phyloP scores from a whole-genome alignment of 2,888 invertebrate genomes.

The Pediacus dermestoides region DNA sequence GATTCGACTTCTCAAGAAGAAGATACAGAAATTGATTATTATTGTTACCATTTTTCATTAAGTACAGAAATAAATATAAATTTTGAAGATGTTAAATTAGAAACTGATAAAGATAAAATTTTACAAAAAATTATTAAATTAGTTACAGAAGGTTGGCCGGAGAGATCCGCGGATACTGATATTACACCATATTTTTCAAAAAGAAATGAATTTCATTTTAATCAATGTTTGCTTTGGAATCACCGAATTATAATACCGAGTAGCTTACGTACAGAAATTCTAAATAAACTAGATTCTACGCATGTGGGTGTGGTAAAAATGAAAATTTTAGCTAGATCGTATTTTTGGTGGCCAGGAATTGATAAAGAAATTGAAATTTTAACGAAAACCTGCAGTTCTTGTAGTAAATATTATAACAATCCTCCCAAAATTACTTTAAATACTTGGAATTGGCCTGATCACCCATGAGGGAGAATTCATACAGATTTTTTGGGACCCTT shows the following conservation, averaged over 20 bases:
- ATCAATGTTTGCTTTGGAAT: slow-evolving; percentile 12
- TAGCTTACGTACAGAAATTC: slow-evolving; percentile 8
- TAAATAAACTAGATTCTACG: slow-evolving; percentile 12
- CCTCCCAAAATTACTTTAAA: slow-evolving; percentile 8
- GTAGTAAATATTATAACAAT: slow-evolving; percentile 8
- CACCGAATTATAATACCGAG: slow-evolving; percentile 13
- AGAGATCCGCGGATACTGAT: neutral
- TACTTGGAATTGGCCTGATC: slow-evolving; percentile 8
- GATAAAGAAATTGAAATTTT: slow-evolving; percentile 16
- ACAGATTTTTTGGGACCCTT: slow-evolving; percentile 19
- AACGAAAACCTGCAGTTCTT: slow-evolving; percentile 1
- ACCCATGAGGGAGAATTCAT: slow-evolving; percentile 13
- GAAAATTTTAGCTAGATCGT: slow-evolving; percentile 18
- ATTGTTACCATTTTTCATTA: neutral
- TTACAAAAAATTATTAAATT: neutral
- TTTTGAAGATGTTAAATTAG: neutral
- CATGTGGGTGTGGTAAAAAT: slow-evolving; percentile 16
- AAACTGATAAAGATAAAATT: neutral
- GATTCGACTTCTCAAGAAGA: too few species aligned
- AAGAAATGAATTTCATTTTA: slow-evolving; percentile 7
- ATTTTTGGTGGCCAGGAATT: slow-evolving; percentile 22
- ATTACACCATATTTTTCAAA: slow-evolving; percentile 6
- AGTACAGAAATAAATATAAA: too few species aligned
- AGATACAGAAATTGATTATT: neutral
- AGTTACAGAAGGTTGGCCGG: neutral